These are phyloP conservation scores for Ciconia stormi DNA, from an alignment of 2,113 vertebrate genomes.

Conservation along the genomic window DNA sequence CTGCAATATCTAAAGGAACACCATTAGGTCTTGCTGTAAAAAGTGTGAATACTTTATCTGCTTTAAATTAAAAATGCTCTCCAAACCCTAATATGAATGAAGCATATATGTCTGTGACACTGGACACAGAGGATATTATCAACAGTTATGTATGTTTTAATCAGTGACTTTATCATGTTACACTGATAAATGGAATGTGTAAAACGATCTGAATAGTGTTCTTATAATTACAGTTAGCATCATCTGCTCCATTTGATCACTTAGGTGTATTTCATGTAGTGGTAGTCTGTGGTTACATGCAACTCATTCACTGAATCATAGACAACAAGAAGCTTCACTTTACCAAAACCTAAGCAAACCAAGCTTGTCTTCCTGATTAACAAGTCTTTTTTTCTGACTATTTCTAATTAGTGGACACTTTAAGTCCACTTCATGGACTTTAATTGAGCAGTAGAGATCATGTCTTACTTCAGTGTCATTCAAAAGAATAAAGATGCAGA, in stretches of 20 bases:
- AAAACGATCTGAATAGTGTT: background rate
- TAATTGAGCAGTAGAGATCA: background rate
- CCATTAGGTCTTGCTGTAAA: background rate
- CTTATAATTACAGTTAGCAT: background rate
- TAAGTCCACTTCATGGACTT: background rate
- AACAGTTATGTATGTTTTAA: background rate
- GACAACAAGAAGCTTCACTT: background rate
- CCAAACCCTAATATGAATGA: background rate
- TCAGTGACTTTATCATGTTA: background rate
- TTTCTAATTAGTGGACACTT: background rate
- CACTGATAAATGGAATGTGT: background rate
- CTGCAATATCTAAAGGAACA: background rate
- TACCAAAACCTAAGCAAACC: background rate
- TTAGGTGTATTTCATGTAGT: background rate
- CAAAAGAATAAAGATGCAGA: background rate
- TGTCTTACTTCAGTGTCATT: background rate
- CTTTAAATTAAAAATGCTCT: background rate
- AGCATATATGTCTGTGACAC: background rate
- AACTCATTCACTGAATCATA: fast-evolving
- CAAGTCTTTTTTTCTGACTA: background rate
- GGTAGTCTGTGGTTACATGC: fast-evolving
- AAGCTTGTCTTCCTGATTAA: background rate
- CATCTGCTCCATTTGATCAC: background rate
- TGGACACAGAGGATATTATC: background rate
- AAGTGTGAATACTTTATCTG: background rate